Evolutionary conservation across 2,113 vertebrate species (phyloP).

Genomic region (Microtus oregoni): DNA sequence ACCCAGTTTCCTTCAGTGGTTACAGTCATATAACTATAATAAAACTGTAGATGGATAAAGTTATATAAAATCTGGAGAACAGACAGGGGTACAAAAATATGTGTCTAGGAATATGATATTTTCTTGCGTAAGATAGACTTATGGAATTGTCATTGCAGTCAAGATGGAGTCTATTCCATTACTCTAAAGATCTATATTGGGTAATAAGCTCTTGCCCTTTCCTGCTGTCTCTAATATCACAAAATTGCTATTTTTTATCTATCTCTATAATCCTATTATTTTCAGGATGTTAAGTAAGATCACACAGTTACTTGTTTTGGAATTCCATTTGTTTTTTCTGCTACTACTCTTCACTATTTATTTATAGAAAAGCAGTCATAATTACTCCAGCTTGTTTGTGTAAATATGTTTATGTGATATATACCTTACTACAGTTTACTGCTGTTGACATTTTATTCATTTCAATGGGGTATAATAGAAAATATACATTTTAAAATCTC

Average conservation of each 20-base stretch:
- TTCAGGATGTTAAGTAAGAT: constrained; percentile 13
- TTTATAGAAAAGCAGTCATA: constrained; percentile 3
- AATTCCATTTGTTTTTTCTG: not conserved
- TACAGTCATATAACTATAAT: not conserved
- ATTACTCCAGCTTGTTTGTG: not conserved
- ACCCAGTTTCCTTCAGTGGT: not conserved
- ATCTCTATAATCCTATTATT: constrained; percentile 8
- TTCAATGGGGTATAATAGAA: not conserved
- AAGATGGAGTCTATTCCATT: not conserved
- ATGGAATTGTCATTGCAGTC: not conserved
- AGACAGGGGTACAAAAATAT: not conserved
- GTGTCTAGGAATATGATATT: not conserved
- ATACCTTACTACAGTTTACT: not conserved
- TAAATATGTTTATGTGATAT: not conserved
- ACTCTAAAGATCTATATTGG: not conserved
- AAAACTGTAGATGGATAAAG: not conserved
- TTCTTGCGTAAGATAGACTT: not conserved
- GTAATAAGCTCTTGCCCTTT: not conserved
- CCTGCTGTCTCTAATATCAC: not conserved
- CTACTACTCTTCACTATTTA: not conserved
- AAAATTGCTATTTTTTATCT: not conserved
- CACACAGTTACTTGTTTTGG: not conserved
- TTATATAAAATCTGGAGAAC: not conserved
- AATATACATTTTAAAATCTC: not conserved
- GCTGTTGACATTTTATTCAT: not conserved